Percentiles rank a stretch among this genome's conserved stretches.
Conservation (phyloP, 2,113 vertebrate species). For the Centropristis striata region DNA sequence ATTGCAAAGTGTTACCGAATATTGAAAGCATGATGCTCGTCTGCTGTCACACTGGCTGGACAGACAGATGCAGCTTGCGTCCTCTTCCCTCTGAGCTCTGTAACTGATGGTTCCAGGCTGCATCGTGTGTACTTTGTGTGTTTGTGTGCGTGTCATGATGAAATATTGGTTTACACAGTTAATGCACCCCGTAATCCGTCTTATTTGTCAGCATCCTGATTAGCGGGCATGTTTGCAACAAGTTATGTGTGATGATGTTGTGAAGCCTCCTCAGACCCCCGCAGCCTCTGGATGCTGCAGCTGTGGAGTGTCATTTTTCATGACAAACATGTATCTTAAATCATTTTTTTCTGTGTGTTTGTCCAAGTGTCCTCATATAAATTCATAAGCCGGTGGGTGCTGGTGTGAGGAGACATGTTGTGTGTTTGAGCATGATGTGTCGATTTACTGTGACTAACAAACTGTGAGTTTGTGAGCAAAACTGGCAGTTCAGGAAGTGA, state of each 20-base stretch:
- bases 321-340: neutral
- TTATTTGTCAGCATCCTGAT: constrained; percentile 68
- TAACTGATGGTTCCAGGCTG: constrained; percentile 10
- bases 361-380: neutral
- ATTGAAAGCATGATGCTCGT: neutral
- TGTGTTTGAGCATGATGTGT: constrained; percentile 24
- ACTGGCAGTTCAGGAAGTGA: constrained; percentile 12
- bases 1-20: no score
- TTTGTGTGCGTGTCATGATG: constrained; percentile 45
- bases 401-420: neutral
- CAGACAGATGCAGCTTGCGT: constrained; percentile 13
- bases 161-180: constrained; percentile 58
- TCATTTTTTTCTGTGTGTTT: neutral
- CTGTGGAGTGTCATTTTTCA: constrained; percentile 7
- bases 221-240: constrained; percentile 44
- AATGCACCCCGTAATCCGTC: constrained; percentile 55
- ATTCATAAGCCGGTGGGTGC: constrained; percentile 5
- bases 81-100: neutral
- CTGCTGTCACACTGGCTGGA: constrained; percentile 22
- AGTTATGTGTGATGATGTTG: neutral
- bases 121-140: constrained; percentile 16
- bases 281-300: neutral
- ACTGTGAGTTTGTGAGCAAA: constrained; percentile 19
- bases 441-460: constrained; percentile 32
- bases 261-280: constrained; percentile 1